Evolutionary conservation across 1,140 invertebrate genomes (phyloP).

Genomic region (Zaprionus davidi): DNA sequence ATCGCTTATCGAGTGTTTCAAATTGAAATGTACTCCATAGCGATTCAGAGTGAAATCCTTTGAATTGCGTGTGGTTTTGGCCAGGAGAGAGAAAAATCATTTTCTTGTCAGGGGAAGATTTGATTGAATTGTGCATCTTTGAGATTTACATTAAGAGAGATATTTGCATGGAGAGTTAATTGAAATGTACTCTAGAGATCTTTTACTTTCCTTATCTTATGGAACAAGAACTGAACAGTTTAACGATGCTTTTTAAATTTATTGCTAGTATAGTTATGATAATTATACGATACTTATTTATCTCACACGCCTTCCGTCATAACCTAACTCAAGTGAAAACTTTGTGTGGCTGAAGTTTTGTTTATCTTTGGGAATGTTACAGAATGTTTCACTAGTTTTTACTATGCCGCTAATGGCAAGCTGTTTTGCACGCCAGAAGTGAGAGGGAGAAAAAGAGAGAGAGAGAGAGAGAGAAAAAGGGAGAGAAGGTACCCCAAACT

Average conservation of each 20-base stretch:
- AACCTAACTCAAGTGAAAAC: conserved; percentile 1
- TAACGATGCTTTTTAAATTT: background rate
- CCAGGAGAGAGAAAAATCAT: background rate
- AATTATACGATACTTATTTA: background rate
- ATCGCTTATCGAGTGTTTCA: conserved; percentile 27
- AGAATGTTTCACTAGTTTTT: conserved; percentile 3
- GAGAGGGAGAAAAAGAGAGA: background rate
- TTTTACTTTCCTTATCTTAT: background rate
- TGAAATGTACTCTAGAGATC: background rate
- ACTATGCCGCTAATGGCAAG: conserved; percentile 17
- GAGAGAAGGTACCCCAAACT: background rate
- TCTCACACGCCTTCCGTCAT: background rate
- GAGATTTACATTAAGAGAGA: background rate
- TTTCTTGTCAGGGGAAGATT: background rate
- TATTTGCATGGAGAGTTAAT: background rate
- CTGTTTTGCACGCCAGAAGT: conserved; percentile 36
- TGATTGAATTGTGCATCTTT: conserved; percentile 15
- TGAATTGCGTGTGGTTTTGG: conserved; percentile 4
- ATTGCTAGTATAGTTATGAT: background rate
- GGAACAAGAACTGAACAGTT: too few species aligned
- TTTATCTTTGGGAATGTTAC: background rate
- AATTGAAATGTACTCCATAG: conserved; percentile 36
- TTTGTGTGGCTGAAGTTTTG: background rate
- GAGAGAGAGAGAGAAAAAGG: background rate
- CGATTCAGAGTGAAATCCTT: conserved; percentile 15